Evolutionary conservation across 2,888 invertebrate genomes (phyloP).

Genomic region (Zootermopsis nevadensis): DNA sequence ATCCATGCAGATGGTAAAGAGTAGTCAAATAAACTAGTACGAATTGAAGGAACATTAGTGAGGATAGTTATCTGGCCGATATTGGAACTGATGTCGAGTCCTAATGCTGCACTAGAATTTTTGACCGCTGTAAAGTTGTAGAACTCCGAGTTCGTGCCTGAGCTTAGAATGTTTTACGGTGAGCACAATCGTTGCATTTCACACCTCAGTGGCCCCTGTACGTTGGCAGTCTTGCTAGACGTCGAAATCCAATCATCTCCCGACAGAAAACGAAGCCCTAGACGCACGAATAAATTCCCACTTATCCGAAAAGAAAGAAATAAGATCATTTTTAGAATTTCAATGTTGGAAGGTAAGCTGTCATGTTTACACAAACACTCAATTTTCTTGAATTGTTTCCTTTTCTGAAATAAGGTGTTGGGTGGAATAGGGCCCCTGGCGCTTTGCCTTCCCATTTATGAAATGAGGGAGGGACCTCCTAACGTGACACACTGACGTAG

Average conservation of each 20-base stretch:
- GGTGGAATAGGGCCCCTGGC: not conserved
- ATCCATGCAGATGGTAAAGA: too few species aligned
- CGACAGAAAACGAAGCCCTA: not conserved
- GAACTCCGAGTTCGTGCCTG: too few species aligned
- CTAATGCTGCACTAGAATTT: too few species aligned
- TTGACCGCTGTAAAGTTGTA: too few species aligned
- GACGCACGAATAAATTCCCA: conserved; percentile 1
- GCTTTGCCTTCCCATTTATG: not conserved
- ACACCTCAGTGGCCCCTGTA: not conserved
- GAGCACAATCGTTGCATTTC: conserved; percentile 2
- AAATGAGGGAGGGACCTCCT: conserved; percentile 7
- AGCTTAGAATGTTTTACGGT: not conserved
- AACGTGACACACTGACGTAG: not conserved
- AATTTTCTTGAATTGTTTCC: conserved; percentile 1
- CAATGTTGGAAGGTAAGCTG: conserved; percentile 12
- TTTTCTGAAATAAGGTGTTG: not conserved
- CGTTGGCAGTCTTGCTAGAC: not conserved
- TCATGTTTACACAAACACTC: conserved; percentile 10
- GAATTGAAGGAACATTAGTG: too few species aligned
- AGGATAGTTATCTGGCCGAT: too few species aligned
- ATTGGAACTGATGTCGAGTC: too few species aligned
- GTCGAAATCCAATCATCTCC: not conserved
- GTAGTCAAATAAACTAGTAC: too few species aligned
- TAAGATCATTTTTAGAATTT: conserved; percentile 7
- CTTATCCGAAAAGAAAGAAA: not conserved